A percentile compares a stretch with the other conserved stretches of the same genome.
Conservation (phyloP, 2,113 vertebrate genomes). For the Hemichromis elongatus region DNA sequence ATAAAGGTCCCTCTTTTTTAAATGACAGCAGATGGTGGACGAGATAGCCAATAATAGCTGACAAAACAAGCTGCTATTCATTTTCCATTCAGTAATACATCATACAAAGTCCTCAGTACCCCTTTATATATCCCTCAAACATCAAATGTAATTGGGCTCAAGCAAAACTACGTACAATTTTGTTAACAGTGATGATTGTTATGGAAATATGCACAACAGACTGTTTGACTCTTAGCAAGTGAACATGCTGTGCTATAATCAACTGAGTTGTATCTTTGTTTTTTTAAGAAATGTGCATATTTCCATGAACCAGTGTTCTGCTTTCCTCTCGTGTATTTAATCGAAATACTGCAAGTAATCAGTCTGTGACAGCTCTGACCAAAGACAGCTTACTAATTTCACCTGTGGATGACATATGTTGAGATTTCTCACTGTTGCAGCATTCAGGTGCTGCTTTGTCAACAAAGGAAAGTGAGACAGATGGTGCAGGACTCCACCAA, state of each 20-base stretch:
- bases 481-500: neutral
- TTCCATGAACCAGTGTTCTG: neutral
- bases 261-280: neutral
- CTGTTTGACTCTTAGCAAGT: conserved; percentile 3
- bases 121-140: conserved; percentile 34
- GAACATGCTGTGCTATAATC: neutral
- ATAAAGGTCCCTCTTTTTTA: conserved; percentile 6
- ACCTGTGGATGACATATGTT: neutral
- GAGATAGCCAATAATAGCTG: conserved; percentile 40
- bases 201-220: conserved; percentile 34
- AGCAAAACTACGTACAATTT: conserved; percentile 37
- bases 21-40: conserved; percentile 57
- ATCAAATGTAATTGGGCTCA: conserved; percentile 54
- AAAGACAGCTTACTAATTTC: neutral
- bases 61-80: conserved; percentile 53
- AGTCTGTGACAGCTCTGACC: neutral
- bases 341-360: neutral
- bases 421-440: neutral
- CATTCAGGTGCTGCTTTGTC: neutral
- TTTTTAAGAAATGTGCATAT: neutral
- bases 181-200: conserved; percentile 36
- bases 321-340: neutral
- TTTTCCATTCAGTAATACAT: conserved; percentile 49
- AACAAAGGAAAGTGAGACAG: conserved; percentile 2
- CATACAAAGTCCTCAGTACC: conserved; percentile 35